Evolutionary conservation across 2,113 vertebrate genomes (phyloP).

Genomic region (Vireo altiloquus): DNA sequence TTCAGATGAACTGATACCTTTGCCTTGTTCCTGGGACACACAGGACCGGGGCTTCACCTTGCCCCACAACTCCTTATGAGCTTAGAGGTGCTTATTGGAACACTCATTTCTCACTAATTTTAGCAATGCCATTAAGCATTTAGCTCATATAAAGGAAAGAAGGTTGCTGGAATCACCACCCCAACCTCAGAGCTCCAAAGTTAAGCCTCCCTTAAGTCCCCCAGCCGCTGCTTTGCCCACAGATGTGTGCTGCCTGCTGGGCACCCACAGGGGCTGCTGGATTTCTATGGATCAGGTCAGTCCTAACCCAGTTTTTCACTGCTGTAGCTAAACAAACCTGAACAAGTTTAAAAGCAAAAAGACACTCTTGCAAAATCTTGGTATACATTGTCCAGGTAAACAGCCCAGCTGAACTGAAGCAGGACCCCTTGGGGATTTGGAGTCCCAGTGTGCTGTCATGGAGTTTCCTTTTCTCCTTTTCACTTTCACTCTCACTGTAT

Average conservation of each 20-base stretch:
- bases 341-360: neutral
- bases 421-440: neutral
- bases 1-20: neutral
- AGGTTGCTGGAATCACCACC: neutral
- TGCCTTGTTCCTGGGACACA: neutral
- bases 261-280: neutral
- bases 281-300: neutral
- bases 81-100: neutral
- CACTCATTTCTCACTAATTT: neutral
- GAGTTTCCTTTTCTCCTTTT: neutral
- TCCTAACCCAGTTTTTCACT: neutral
- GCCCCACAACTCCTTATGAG: neutral
- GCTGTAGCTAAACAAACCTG: neutral
- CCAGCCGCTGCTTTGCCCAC: neutral
- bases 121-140: neutral
- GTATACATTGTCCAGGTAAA: neutral
- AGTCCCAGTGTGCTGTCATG: neutral
- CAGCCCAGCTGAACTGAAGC: neutral
- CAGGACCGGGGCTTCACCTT: neutral
- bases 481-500: neutral
- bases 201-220: neutral
- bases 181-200: neutral
- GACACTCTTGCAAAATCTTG: neutral
- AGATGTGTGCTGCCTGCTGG: neutral
- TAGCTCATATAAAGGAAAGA: neutral